phyloP scores from a whole-genome alignment of 1,140 invertebrate species.

The Megalonaias nervosa region DNA sequence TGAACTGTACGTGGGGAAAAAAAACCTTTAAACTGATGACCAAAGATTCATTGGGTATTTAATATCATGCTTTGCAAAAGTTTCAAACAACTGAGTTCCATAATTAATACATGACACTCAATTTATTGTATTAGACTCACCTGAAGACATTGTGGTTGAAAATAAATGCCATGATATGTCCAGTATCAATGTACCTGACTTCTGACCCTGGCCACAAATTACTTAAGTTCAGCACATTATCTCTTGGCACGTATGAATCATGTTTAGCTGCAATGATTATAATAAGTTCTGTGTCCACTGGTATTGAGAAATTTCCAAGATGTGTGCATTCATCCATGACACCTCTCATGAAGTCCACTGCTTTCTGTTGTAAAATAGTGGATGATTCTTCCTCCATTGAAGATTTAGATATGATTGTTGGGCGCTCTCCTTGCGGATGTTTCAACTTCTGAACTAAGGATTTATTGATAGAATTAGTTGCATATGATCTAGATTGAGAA shows the following conservation, averaged over 20 bases:
- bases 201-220: conserved; percentile 94
- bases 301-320: conserved; percentile 90
- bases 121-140: conserved; percentile 73
- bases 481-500: too few species aligned
- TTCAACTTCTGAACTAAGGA: too few species aligned
- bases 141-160: conserved; percentile 89
- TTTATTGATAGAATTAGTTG: too few species aligned
- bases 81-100: neutral
- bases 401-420: neutral
- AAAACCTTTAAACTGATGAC: neutral
- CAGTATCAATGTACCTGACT: conserved; percentile 86
- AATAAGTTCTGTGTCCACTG: conserved; percentile 80
- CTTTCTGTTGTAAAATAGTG: conserved; percentile 35
- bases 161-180: conserved; percentile 93
- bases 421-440: neutral
- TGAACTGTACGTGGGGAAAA: neutral
- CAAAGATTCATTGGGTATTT: neutral
- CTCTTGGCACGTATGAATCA: conserved; percentile 94
- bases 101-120: neutral
- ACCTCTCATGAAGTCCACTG: conserved; percentile 93
- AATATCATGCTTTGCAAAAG: neutral
- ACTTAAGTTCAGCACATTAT: conserved; percentile 84
- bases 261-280: conserved; percentile 73
- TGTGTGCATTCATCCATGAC: conserved; percentile 99
- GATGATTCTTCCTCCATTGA: neutral